Conservation (phyloP, 2,113 vertebrate species). For the Romanogobio albipinnatus region DNA sequence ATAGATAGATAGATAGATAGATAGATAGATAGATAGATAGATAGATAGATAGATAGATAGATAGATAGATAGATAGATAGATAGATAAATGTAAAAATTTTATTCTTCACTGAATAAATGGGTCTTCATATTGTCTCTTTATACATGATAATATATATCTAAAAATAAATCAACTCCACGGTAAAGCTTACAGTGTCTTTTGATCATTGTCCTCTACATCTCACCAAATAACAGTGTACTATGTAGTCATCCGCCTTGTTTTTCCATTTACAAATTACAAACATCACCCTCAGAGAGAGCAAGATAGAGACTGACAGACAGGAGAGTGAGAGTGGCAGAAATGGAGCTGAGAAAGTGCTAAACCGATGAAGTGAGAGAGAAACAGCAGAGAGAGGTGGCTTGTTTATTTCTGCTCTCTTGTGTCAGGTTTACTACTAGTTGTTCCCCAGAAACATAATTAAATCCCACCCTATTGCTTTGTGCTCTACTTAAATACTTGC, state of each 20-base stretch:
- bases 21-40: no score
- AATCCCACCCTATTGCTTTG: neutral
- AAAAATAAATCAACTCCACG: neutral
- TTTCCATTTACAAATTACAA: constrained; percentile 32
- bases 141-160: neutral
- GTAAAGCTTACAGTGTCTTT: constrained; percentile 31
- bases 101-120: neutral
- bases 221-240: constrained; percentile 58
- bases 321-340: neutral
- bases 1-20: no score
- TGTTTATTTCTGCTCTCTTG: constrained; percentile 24
- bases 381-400: neutral
- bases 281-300: constrained; percentile 25
- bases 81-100: no score
- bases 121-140: neutral
- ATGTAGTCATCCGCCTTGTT: constrained; percentile 53
- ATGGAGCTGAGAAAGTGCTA: constrained; percentile 14
- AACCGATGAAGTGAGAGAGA: constrained; percentile 18
- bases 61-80: no score
- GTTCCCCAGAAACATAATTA: constrained; percentile 30
- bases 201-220: constrained; percentile 64
- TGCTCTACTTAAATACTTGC: constrained; percentile 19
- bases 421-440: constrained; percentile 29
- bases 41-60: no score
- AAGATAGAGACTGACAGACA: neutral